These are phyloP conservation scores for Drosophila hydei DNA, from an alignment of 1,140 invertebrate species.

Conservation along the genomic window DNA sequence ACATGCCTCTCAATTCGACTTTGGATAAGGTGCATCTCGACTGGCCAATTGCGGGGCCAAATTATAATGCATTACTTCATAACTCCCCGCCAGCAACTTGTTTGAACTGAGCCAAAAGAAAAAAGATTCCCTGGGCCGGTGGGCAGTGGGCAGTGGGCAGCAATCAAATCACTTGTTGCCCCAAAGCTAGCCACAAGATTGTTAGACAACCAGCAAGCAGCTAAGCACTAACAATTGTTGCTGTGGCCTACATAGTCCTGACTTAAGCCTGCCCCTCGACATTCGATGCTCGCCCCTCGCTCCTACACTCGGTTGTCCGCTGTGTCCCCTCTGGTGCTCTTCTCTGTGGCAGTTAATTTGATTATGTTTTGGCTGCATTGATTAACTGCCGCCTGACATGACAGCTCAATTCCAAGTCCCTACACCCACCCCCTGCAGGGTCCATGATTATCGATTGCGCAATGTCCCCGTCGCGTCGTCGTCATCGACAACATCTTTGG, in stretches of 20 bases:
- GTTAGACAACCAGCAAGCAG: constrained; percentile 35
- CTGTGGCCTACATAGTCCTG: constrained; percentile 64
- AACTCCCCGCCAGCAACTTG: constrained; percentile 79
- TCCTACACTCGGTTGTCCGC: not conserved
- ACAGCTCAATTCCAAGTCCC: constrained; percentile 75
- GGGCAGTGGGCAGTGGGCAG: constrained; percentile 40
- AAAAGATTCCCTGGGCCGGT: constrained; percentile 58
- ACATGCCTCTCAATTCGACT: constrained; percentile 57
- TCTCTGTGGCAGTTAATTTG: constrained; percentile 79
- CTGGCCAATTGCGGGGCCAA: constrained; percentile 68
- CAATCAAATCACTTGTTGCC: constrained; percentile 79
- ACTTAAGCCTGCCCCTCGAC: constrained; percentile 27
- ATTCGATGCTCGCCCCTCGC: not conserved
- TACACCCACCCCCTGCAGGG: constrained; percentile 28
- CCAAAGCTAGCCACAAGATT: constrained; percentile 59
- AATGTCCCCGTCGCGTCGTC: constrained; percentile 57
- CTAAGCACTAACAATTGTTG: constrained; percentile 8
- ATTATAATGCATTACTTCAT: constrained; percentile 83
- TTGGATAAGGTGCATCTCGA: constrained; percentile 70
- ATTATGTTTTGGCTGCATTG: constrained; percentile 79
- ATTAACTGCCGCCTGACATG: constrained; percentile 83
- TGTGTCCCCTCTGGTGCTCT: constrained; percentile 48
- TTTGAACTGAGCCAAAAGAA: constrained; percentile 69
- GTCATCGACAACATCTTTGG: constrained; percentile 30
- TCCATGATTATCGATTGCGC: constrained; percentile 81